A percentile compares a stretch with the other conserved stretches of the same genome.
phyloP scores from a whole-genome alignment of 2,797 vertebrate species.

The Tamandua tetradactyla region DNA sequence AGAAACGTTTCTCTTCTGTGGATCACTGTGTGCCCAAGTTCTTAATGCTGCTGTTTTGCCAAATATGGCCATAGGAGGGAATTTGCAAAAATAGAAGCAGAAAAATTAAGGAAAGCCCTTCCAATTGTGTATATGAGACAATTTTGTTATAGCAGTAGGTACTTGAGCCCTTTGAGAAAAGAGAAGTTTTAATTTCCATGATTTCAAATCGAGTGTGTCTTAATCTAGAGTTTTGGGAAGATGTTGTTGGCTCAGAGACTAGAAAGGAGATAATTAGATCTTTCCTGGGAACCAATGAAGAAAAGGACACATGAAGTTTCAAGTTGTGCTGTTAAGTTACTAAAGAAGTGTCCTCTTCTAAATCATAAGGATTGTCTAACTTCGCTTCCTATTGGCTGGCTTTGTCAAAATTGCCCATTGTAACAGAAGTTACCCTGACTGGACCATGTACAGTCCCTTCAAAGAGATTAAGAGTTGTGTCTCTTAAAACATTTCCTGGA shows the following conservation, averaged over 20 bases:
- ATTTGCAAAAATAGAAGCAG: neutral
- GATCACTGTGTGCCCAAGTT: neutral
- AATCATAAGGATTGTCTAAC: neutral
- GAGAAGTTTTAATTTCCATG: neutral
- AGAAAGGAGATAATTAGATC: neutral
- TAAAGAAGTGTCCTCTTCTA: neutral
- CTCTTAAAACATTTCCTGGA: neutral
- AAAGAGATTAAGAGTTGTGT: neutral
- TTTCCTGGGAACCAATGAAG: neutral
- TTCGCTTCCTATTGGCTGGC: neutral
- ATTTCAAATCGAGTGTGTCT: neutral
- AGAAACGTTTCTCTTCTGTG: neutral
- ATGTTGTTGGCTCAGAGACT: neutral
- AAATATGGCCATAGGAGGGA: neutral
- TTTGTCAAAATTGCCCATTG: neutral
- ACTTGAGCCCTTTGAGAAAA: neutral
- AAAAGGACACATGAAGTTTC: neutral
- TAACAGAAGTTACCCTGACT: neutral
- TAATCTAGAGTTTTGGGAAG: neutral
- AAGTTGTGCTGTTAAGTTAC: neutral
- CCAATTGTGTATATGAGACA: neutral
- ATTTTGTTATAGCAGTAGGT: neutral
- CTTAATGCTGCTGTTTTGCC: neutral
- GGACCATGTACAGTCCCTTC: neutral
- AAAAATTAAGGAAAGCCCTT: neutral